phyloP scores from a whole-genome alignment of 2,888 invertebrate species.

The Aphodius granarius region DNA sequence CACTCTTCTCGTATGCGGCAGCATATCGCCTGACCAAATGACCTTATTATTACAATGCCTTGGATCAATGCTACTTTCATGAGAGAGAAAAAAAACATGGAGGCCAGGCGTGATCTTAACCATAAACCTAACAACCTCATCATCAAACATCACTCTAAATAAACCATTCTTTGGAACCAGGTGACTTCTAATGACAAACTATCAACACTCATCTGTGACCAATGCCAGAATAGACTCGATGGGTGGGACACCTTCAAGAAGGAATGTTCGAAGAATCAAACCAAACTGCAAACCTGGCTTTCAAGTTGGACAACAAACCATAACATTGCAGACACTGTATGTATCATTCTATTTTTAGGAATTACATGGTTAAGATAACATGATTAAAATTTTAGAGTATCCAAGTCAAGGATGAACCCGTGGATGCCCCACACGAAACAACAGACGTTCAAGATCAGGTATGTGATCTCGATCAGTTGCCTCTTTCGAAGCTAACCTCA shows the following conservation, averaged over 20 bases:
- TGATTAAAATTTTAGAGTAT: constrained; percentile 37
- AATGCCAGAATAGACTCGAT: constrained; percentile 66
- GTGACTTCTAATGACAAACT: constrained; percentile 65
- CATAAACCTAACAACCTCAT: neutral
- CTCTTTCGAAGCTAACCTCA: neutral
- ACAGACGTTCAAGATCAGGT: constrained; percentile 22
- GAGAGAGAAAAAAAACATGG: neutral
- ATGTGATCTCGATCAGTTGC: neutral
- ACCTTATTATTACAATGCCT: neutral
- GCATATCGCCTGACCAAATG: neutral
- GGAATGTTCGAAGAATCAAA: constrained; percentile 66
- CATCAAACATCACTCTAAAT: too few relatives aligned
- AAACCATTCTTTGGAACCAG: too few relatives aligned
- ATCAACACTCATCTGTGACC: constrained; percentile 66
- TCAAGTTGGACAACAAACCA: constrained; percentile 37
- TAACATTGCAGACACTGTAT: constrained; percentile 21
- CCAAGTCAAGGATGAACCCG: constrained; percentile 45
- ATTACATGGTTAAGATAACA: neutral
- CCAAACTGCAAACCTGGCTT: constrained; percentile 63
- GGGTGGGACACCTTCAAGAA: constrained; percentile 69
- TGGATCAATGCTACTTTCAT: neutral
- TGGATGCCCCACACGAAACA: constrained; percentile 17
- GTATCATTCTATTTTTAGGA: constrained; percentile 9
- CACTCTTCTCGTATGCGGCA: neutral
- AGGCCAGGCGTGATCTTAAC: neutral